Conservation (phyloP, 2,888 invertebrate genomes). For the Amphipyra tragopoginis region DNA sequence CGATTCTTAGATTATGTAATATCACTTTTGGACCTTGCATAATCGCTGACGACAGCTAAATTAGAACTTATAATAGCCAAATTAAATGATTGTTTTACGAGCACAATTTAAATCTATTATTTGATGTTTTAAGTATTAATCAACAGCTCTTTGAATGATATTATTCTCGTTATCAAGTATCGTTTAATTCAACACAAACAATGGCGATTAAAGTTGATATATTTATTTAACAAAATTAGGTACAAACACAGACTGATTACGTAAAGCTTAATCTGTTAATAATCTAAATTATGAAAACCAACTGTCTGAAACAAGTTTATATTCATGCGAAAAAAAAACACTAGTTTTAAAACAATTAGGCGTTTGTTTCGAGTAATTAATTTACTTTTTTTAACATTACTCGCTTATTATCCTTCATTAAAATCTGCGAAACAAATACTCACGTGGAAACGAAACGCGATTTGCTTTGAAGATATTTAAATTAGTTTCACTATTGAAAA, state of each 20-base stretch:
- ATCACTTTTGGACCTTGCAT: slow-evolving; percentile 50
- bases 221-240: slow-evolving; percentile 1
- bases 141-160: slow-evolving; percentile 1
- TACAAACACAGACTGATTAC: slow-evolving; percentile 17
- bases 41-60: slow-evolving; percentile 53
- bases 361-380: slow-evolving; percentile 21
- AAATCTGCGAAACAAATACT: slow-evolving; percentile 39
- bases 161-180: not conserved
- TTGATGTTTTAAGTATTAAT: not conserved
- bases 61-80: slow-evolving; percentile 42
- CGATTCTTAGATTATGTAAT: slow-evolving; percentile 62
- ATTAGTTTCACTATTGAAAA: slow-evolving; percentile 21
- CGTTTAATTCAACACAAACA: slow-evolving; percentile 2
- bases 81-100: slow-evolving; percentile 12
- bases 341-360: slow-evolving; percentile 32
- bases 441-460: slow-evolving; percentile 25
- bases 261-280: slow-evolving; percentile 26
- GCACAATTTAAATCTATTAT: slow-evolving; percentile 12
- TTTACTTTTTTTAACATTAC: slow-evolving; percentile 1
- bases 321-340: slow-evolving; percentile 32
- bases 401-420: not conserved
- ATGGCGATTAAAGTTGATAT: not conserved
- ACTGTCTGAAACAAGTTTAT: slow-evolving; percentile 19
- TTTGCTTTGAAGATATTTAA: slow-evolving; percentile 5
- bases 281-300: slow-evolving; percentile 30